Evolutionary conservation across 2,888 invertebrate genomes (phyloP), one percentile per base, ranked within the genome.

Genomic region (Thera britannica): DNA sequence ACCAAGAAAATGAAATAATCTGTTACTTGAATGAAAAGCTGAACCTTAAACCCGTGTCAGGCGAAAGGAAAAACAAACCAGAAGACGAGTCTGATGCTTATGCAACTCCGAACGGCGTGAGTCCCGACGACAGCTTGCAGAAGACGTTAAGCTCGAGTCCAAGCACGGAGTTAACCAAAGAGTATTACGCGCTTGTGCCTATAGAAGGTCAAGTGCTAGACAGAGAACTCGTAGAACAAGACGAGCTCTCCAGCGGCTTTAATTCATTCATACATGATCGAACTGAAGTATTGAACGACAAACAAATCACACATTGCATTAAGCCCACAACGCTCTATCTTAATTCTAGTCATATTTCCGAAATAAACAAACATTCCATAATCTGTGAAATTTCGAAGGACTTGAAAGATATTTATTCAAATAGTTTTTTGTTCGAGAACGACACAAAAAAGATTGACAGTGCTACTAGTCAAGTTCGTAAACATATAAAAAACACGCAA

Each of bases 181-280:
- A 92, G 76, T 92, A 91, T 72, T 91, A 92, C 79, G 88, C 89
- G 56, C 76, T 90, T 73, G 89, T 90, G 51, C 89, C 90, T 38
- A 86, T 90, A 71, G 91, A 92, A 61, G 82, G 83, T 46, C 86
- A 86, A 69, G 82, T 90, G 71, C 79, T 94, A 75, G 94, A 94
- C 58, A 91, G 90, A 78, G 94, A 94, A 80, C 85, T 94, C 23
- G 89, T 85, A 41, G 94, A 94, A 81, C 94, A 94, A 80, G 94
- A 94, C 79, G 91, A 86, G 56, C 84, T 94, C 51, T 93, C 93
- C 54, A 86, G 87, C 79, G 94, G 94, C 58, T 94, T 94, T 83
- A 87, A 92, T 70, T 90, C 89, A 67, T 93, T 94, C 68, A 89
- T 88, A 77, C 88, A 88, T 78, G 79, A 85, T 2, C 90, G 88